Base-by-base conservation (phyloP, 1,140 invertebrate genomes). In the Macrostomum lignano region DNA sequence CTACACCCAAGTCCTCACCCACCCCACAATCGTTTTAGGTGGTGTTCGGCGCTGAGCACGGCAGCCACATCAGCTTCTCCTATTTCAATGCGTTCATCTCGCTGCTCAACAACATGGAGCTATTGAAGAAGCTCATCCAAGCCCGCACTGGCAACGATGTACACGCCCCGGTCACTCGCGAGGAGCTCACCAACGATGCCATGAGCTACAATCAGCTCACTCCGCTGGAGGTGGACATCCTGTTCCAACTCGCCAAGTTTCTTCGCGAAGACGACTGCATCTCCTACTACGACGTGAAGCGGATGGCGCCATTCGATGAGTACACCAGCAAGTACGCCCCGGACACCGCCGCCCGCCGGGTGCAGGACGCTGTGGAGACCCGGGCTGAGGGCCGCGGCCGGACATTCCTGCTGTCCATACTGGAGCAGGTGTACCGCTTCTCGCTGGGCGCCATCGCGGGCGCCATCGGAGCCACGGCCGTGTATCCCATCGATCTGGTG, bases 11-110 rank as follows among this genome's bases (percentile, higher is more conserved):
- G n/a, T n/a, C n/a, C n/a, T n/a, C n/a, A n/a, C n/a, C n/a, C n/a
- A n/a, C n/a, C n/a, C n/a, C n/a, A n/a, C n/a, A n/a, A n/a, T n/a
- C n/a, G n/a, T n/a, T n/a, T n/a, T n/a, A n/a, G 13, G 17, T 11
- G 24, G n/a, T 20, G 29, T 29, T 50, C 21, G 46, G 48, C 19
- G 45, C 40, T 32, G 46, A 47, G 14, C 40, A 44, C 7, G 45
- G 48, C 10, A 33, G 44, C 25, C 42, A 44, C 31, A 46, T 55
- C 46, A 81, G 74, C 69, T 71, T 17, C 61, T 78, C 86, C 2
- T 96, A 86, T 61, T 96, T 93, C 61, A 86, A 86, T 65, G 88
- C 84, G 13, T 96, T 96, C 60, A 91, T 86, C 52, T 79, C 78
- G 5, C 65, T 98, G 11, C 61, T 98, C 3, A 86, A 88, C 53